A percentile compares a stretch with the other conserved stretches of the same genome.
These are phyloP conservation scores for Gila robusta DNA, from an alignment of 2,797 vertebrate species.

Conservation along the genomic window DNA sequence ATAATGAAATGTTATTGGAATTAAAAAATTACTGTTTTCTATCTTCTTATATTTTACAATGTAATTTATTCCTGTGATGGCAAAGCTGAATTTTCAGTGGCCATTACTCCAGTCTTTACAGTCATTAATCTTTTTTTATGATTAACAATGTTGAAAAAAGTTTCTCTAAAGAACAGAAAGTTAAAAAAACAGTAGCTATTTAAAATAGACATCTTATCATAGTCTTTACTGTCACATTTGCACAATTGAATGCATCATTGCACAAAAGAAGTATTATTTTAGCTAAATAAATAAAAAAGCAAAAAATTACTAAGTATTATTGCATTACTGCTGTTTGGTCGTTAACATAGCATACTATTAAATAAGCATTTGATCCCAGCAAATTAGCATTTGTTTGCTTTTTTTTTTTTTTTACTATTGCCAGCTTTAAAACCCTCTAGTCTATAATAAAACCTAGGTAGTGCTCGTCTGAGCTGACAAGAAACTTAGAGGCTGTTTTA, in stretches of 20 bases:
- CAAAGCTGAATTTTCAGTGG: not conserved
- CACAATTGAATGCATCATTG: not conserved
- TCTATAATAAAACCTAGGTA: not conserved
- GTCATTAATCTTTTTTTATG: not conserved
- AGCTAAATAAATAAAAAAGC: too few species aligned
- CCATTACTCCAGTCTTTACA: not conserved
- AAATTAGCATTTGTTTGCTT: not conserved
- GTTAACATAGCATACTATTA: slow-evolving; percentile 2
- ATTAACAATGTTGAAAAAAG: not conserved
- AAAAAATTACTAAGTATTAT: too few species aligned
- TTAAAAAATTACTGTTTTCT: not conserved
- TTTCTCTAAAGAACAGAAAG: not conserved
- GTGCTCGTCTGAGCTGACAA: not conserved
- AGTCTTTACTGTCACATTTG: not conserved
- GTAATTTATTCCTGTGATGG: not conserved
- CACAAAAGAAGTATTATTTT: not conserved
- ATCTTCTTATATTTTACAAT: not conserved
- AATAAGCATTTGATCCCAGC: not conserved
- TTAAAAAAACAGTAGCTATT: not conserved
- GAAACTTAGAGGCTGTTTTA: not conserved
- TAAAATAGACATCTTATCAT: not conserved
- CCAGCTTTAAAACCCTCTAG: not conserved
- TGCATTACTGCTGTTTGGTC: not conserved
- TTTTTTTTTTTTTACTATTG: not conserved
- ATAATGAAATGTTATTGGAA: not conserved